Evolutionary conservation across 35 echinoderm and acorn worm genomes (phyloP), one percentile per base, ranked within the genome.

Genomic region (Apostichopus parvimensis): DNA sequence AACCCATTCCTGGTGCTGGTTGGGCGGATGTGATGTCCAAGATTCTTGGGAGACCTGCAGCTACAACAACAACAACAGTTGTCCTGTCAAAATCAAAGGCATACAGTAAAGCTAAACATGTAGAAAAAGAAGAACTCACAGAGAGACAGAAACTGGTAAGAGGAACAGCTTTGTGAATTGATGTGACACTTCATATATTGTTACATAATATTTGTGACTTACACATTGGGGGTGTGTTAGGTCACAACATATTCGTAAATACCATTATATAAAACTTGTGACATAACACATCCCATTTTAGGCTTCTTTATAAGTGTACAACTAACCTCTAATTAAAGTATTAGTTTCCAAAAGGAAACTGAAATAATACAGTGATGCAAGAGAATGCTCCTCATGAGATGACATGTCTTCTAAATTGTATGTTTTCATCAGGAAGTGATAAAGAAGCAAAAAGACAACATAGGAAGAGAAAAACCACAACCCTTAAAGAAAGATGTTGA

Each of bases 21-120:
- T 90, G 88, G 88, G 88, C 88, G 77, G 88, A 90, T 20, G 88
- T 76, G 18, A 90, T 90, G 88, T 54, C 88, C 11, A 90, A 90
- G 56, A 90, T 90, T n/a, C 66, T 90, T 90, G 73, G 88, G 12
- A 34, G 88, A 11, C 25, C 88, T 54, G 68, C 88, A 90, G 66
- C 88, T 13, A 78, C 73, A 18, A 89, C 87, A 11, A 90, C 26
- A 17, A 90, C 26, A 17, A 8, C 70, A 13, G 5, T 56, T 57
- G 73, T 90, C 9, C 73, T 90, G 4, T 75, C 88, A 26, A 90
- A 76, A 45, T 90, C 88, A 10, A 90, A 75, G 53, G 88, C 88
- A 15, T 90, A 90, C 73, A 56, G 26, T 65, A 90, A 90, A 90
- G 88, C 88, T 4, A 90, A 90, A 57, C 70, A 90, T 54, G 68